Evolutionary conservation across 2,888 invertebrate species (phyloP).

Genomic region (Dasypolia templi): DNA sequence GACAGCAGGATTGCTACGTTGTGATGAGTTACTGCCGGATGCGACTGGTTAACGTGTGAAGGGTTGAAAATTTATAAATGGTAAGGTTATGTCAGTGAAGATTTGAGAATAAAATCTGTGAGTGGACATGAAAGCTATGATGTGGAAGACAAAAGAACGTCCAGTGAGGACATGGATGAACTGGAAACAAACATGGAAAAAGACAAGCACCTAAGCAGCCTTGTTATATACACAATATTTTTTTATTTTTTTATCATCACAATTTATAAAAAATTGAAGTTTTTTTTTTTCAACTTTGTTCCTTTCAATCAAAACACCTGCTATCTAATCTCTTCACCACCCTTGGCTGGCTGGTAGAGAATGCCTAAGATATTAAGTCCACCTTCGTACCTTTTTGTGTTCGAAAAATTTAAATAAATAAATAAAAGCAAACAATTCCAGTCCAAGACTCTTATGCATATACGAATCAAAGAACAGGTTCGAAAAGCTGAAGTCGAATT

Average conservation of each 20-base stretch:
- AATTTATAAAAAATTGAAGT: no score
- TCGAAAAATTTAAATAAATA: no score
- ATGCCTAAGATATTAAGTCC: no score
- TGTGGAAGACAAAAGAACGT: not conserved
- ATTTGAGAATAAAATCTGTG: conserved; percentile 17
- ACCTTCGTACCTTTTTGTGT: no score
- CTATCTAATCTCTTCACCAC: no score
- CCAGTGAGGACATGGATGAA: not conserved
- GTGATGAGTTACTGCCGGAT: conserved; percentile 82
- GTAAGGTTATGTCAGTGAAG: conserved; percentile 25
- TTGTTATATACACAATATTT: no score
- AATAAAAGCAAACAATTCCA: not conserved
- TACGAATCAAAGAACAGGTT: not conserved
- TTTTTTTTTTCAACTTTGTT: no score
- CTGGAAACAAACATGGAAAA: not conserved
- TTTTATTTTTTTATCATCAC: no score
- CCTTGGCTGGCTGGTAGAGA: no score
- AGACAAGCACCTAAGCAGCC: no score
- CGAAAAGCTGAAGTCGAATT: not conserved
- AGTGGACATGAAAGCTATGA: not conserved
- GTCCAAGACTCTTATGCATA: not conserved
- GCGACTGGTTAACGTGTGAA: conserved; percentile 71
- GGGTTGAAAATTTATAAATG: conserved; percentile 46
- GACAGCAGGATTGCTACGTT: conserved; percentile 85
- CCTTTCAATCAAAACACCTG: no score